phyloP scores from a whole-genome alignment of 1,140 invertebrate species.

The Octopus sinensis region DNA sequence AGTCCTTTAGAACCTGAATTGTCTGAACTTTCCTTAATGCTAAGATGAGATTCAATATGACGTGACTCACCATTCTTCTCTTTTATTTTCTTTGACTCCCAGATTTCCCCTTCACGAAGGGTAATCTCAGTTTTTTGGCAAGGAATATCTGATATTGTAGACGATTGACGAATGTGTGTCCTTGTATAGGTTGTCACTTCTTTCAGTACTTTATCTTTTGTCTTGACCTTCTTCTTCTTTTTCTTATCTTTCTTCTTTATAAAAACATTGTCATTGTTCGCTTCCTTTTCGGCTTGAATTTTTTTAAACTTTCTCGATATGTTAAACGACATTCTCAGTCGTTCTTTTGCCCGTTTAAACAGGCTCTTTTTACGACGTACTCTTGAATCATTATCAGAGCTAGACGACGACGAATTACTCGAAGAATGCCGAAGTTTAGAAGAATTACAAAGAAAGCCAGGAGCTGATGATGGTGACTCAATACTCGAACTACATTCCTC shows the following conservation, averaged over 20 bases:
- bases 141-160: background rate
- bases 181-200: background rate
- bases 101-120: background rate
- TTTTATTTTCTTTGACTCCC: conserved; percentile 1
- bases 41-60: background rate
- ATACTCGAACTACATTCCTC: background rate
- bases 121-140: background rate
- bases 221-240: background rate
- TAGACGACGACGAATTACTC: background rate
- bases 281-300: background rate
- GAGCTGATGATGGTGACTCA: background rate
- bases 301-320: background rate
- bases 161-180: background rate
- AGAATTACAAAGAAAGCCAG: background rate
- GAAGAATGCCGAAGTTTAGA: background rate
- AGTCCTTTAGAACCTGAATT: background rate
- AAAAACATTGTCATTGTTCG: background rate
- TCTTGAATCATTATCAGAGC: background rate
- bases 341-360: background rate
- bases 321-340: background rate
- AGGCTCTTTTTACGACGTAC: background rate
- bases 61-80: background rate
- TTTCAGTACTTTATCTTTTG: background rate
- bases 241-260: background rate
- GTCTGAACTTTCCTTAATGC: background rate